A percentile compares a stretch with the other conserved stretches of the same genome.
Evolutionary conservation across 2,888 invertebrate species (phyloP).

Genomic region (Oeneis ivallda): DNA sequence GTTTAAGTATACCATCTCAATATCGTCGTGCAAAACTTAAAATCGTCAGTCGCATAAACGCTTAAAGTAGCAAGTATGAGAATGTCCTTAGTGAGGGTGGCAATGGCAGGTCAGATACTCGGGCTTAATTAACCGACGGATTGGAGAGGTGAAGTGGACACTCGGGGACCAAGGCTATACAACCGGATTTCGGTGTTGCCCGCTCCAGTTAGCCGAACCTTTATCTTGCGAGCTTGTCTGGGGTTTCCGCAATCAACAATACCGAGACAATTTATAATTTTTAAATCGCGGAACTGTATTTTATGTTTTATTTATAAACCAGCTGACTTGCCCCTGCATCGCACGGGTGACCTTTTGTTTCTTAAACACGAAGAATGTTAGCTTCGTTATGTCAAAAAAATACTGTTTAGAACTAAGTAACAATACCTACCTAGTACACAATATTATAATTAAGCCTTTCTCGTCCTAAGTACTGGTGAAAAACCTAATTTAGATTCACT

Average conservation of each 20-base stretch:
- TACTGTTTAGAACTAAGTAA: no score
- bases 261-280: constrained; percentile 24
- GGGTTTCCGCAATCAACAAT: constrained; percentile 64
- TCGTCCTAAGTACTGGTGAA: background rate
- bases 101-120: constrained; percentile 57
- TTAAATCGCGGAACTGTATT: constrained; percentile 31
- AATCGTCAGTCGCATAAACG: background rate
- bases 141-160: constrained; percentile 79
- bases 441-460: no score
- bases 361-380: no score
- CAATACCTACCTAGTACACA: no score
- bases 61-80: constrained; percentile 24
- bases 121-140: constrained; percentile 71
- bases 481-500: background rate
- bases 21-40: background rate
- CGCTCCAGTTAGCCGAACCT: constrained; percentile 78
- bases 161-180: constrained; percentile 75
- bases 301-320: background rate
- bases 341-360: background rate
- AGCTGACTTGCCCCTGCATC: background rate
- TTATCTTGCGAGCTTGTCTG: constrained; percentile 57
- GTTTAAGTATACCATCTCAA: background rate
- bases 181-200: constrained; percentile 77
- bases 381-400: no score
- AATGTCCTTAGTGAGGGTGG: constrained; percentile 48